Evolutionary conservation across 2,888 invertebrate genomes (phyloP), one percentile per base, ranked within the genome.

Genomic region (Synanthedon myopaeformis): DNA sequence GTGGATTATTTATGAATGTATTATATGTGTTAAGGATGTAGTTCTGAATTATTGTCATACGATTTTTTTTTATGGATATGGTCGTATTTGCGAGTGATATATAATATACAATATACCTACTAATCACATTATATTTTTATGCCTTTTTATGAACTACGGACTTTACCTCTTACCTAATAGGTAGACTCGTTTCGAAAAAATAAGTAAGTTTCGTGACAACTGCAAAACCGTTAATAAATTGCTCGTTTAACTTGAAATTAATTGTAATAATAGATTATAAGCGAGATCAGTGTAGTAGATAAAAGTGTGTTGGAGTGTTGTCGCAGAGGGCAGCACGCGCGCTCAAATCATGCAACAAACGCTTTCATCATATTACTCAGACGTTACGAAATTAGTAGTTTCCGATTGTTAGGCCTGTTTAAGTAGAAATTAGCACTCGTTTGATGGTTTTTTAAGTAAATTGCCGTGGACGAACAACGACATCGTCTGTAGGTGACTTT

Each of bases 311-410:
- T 55, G 51, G 49, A 19, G 13, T 42, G 50, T 17, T 49, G 52
- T 41, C 45, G 45, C 45, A 56, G 52, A n/a, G 28, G 49, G 51
- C 53, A 41, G 54, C 45, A 54, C 55, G 57, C 56, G 58, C 54
- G 42, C 52, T 48, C 51, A 49, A 49, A 58, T 55, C 77, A 77
- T 75, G 77, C 77, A 57, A 77, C 59, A 71, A 70, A 67, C 70
- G 59, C 57, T 63, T 77, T 76, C 67, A 71, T 77, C 75, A 77
- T 57, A 55, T 67, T 65, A 66, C 56, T 45, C 56, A 63, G 67
- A 67, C 69, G 63, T 72, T 70, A 69, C 72, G 69, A 70, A 67
- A 57, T 59, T 65, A 49, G 49, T 8, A 57, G 64, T 66, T 66
- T 70, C 71, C 69, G 70, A 58, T 63, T 61, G 51, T 12, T 19